Evolutionary conservation across 1,140 invertebrate genomes (phyloP).

Genomic region (Wiebesia pumilae): DNA sequence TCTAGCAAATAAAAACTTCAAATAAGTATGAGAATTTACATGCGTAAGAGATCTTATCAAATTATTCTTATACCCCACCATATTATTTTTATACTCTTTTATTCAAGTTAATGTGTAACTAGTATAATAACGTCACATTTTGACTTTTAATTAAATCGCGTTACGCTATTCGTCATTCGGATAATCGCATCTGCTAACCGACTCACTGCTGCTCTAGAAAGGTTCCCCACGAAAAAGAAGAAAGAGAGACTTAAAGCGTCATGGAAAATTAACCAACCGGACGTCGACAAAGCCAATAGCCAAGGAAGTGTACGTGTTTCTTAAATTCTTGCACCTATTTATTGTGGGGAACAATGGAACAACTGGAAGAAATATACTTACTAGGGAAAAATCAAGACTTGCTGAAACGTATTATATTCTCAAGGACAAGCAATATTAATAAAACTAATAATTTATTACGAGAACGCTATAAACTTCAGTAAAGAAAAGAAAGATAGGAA

Average conservation of each 20-base stretch:
- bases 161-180: slow-evolving; percentile 1
- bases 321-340: neutral
- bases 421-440: too few relatives aligned
- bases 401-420: neutral
- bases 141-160: slow-evolving; percentile 45
- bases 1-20: neutral
- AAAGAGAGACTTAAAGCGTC: slow-evolving; percentile 44
- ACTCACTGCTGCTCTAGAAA: neutral
- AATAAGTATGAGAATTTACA: neutral
- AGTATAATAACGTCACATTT: neutral
- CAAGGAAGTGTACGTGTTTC: slow-evolving; percentile 2
- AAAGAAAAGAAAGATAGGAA: too few relatives aligned
- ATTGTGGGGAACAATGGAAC: neutral
- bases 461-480: too few relatives aligned
- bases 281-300: slow-evolving; percentile 3
- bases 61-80: neutral
- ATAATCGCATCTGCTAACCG: slow-evolving; percentile 9
- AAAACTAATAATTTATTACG: too few relatives aligned
- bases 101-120: neutral
- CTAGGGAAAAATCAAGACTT: neutral
- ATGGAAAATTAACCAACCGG: slow-evolving; percentile 40
- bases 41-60: neutral
- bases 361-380: neutral
- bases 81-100: neutral
- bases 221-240: neutral